These are phyloP conservation scores for Protobothrops flavoviridis DNA, from an alignment of 2,113 vertebrate genomes.

Conservation along the genomic window DNA sequence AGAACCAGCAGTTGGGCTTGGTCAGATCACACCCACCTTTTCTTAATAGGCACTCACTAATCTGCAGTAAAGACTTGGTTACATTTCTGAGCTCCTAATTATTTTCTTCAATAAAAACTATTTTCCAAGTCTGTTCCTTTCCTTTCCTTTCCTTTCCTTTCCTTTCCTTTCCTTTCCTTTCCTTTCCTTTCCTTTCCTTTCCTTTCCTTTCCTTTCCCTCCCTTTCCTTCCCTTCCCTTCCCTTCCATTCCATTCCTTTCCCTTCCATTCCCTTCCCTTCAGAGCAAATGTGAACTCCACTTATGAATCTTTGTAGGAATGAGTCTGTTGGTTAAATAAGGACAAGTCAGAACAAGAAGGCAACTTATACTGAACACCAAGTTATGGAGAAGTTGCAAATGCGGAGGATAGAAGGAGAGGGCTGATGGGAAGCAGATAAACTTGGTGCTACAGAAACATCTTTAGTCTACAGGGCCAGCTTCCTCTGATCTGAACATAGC, in stretches of 20 bases:
- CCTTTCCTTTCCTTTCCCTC: background rate
- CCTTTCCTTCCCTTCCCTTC: background rate
- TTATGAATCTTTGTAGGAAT: background rate
- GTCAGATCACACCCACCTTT: background rate
- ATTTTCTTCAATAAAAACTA: background rate
- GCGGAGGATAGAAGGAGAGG: background rate
- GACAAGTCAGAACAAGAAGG: background rate
- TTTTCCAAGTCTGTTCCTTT: background rate
- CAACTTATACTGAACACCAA: background rate
- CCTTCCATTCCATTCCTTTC: background rate
- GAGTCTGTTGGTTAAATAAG: background rate
- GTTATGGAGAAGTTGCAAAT: background rate
- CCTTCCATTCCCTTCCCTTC: background rate
- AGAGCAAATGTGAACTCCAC: background rate
- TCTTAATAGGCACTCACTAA: background rate
- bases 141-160: background rate
- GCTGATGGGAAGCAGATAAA: background rate
- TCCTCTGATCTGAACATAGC: background rate
- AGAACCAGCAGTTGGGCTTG: background rate
- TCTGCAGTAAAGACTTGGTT: background rate
- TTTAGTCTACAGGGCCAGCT: background rate
- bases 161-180: background rate
- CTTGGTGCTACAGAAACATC: background rate
- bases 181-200: too few species aligned
- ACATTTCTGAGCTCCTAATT: background rate